Conservation (phyloP, 1,140 invertebrate species). For the Papilio machaon region DNA sequence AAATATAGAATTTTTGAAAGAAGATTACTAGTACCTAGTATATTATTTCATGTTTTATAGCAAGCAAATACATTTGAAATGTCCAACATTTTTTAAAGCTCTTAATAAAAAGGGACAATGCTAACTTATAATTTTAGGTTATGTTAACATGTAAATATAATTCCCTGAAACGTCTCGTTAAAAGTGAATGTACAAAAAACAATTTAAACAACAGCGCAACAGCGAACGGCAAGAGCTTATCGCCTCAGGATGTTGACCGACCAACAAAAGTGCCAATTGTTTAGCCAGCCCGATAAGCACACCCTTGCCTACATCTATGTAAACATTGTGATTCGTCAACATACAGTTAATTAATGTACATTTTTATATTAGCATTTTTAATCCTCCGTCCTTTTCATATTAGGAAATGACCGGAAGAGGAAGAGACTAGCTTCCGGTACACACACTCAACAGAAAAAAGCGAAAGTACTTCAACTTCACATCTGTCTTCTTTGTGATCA, state of each 20-base stretch:
- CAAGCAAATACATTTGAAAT: not conserved
- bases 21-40: too few species aligned
- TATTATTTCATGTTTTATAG: too few species aligned
- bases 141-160: not conserved
- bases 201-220: not conserved
- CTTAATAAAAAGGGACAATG: too few species aligned
- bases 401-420: too few species aligned
- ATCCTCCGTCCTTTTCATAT: too few species aligned
- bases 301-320: conserved; percentile 12
- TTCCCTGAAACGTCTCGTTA: not conserved
- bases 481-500: too few species aligned
- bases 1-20: not conserved
- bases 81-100: too few species aligned
- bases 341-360: conserved; percentile 1
- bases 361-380: too few species aligned
- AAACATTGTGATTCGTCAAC: not conserved
- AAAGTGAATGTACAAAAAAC: not conserved
- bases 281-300: conserved; percentile 32
- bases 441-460: too few species aligned
- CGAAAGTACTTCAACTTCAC: too few species aligned
- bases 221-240: conserved; percentile 16
- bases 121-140: not conserved
- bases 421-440: too few species aligned
- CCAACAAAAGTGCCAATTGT: conserved; percentile 40
- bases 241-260: conserved; percentile 34